Percentiles rank a stretch among this genome's conserved stretches.
Evolutionary conservation across 2,888 invertebrate species (phyloP).

Genomic region (Patella depressa): DNA sequence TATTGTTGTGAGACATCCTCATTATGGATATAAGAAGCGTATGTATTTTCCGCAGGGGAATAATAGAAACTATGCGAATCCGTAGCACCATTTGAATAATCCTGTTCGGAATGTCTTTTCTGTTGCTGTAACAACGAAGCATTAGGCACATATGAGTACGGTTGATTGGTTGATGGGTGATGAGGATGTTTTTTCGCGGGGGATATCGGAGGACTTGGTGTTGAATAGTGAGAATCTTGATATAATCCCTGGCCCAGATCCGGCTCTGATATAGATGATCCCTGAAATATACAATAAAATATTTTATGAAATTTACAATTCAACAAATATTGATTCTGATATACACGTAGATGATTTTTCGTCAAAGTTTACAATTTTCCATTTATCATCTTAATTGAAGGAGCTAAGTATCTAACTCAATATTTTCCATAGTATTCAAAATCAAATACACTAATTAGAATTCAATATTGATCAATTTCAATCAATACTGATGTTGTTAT

Average conservation of each 20-base stretch:
- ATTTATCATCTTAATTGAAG: no score
- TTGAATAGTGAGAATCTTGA: background rate
- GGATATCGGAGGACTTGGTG: background rate
- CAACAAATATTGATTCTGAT: no score
- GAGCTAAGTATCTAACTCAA: no score
- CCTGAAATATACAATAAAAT: background rate
- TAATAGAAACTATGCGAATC: background rate
- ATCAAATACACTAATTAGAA: no score
- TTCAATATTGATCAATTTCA: no score
- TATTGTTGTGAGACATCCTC: background rate
- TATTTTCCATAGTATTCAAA: no score
- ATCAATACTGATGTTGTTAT: no score
- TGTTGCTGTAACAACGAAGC: background rate
- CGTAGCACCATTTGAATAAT: background rate
- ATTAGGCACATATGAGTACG: slow-evolving; percentile 4
- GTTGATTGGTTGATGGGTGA: background rate
- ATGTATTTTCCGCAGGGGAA: background rate
- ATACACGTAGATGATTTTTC: no score
- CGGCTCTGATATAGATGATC: background rate
- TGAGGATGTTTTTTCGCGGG: background rate
- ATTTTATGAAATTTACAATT: no score
- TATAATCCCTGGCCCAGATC: background rate
- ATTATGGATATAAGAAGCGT: no score
- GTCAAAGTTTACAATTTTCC: no score
- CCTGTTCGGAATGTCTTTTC: background rate